A percentile compares a stretch with the other conserved stretches of the same genome.
phyloP scores from a whole-genome alignment of 2,888 invertebrate species.

The Cheilosia scutellata region DNA sequence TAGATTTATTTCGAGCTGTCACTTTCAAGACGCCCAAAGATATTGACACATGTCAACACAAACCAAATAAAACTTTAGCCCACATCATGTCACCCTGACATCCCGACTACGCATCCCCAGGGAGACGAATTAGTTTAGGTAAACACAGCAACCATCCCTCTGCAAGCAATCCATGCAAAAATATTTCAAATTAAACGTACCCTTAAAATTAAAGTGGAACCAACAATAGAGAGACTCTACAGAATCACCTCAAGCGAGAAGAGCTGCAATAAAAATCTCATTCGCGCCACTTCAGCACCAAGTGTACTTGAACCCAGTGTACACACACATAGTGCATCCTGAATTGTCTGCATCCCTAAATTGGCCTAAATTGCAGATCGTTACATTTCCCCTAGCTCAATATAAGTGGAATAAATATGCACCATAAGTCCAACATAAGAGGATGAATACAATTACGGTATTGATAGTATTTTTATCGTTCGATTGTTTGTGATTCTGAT shows the following conservation, averaged over 20 bases:
- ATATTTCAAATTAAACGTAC: neutral
- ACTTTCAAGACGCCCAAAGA: neutral
- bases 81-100: slow-evolving; percentile 19
- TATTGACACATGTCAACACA: slow-evolving; percentile 52
- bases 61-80: slow-evolving; percentile 45
- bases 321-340: neutral
- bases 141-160: slow-evolving; percentile 2
- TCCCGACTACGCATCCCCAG: neutral
- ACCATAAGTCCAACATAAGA: slow-evolving; percentile 36
- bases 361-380: slow-evolving; percentile 1
- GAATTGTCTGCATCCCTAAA: slow-evolving; percentile 13
- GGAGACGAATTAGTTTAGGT: slow-evolving; percentile 7
- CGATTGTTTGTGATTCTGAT: slow-evolving; percentile 3
- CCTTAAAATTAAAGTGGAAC: slow-evolving; percentile 20
- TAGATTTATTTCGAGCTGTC: neutral
- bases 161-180: slow-evolving; percentile 15
- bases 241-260: slow-evolving; percentile 23
- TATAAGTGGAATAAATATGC: slow-evolving; percentile 27
- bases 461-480: slow-evolving; percentile 61
- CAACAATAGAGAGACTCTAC: neutral
- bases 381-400: neutral
- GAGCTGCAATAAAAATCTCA: slow-evolving; percentile 34
- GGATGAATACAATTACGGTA: slow-evolving; percentile 50
- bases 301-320: neutral
- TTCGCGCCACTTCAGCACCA: slow-evolving; percentile 10